Evolutionary conservation across 2,113 vertebrate species (phyloP), one percentile per base, ranked within the genome.

Genomic region (Chloroceryle aenea): DNA sequence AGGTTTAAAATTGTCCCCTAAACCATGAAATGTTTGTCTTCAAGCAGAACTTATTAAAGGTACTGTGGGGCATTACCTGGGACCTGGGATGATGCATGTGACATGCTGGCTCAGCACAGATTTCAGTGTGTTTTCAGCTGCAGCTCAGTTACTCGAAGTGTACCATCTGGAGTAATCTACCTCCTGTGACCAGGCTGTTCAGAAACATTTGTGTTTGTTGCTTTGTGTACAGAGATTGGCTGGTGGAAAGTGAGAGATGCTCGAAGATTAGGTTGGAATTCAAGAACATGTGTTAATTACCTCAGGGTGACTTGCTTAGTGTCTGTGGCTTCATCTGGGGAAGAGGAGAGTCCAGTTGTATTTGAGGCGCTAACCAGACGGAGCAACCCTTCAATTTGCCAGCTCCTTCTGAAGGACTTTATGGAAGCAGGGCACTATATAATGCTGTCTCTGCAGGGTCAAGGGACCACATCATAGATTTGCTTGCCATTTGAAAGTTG

Each of bases 351-450:
- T 29, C 42, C 0, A 1, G 0, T 3, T 55, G 12, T 71, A 3
- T 38, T 80, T 55, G 9, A 73, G 67, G 43, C 45, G 15, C 11
- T 23, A 50, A 50, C 23, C 48, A 50, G 48, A 50, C 48, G 25
- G 48, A 50, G 22, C 48, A 50, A 25, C 61, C 47, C 9, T 66
- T 8, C 42, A 32, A 4, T 66, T 87, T 12, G 3, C 27, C 3
- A 9, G 26, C 27, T 48, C 62, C 43, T 74, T 18, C 27, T 36
- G 27, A 23, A 72, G 67, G 34, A 36, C 15, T 1, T 53, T 7
- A 22, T 0, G 1, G 42, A 14, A 45, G 1, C 11, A 7, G 20
- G 14, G 18, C 3, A 2, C 17, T 52, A 4, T 17, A 0, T 47
- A 19, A 26, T 80, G 43, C 72, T 80, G 8, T 30, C 14, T 34